Conservation (phyloP, 2,888 invertebrate species). For the Neoitamus cyanurus region DNA sequence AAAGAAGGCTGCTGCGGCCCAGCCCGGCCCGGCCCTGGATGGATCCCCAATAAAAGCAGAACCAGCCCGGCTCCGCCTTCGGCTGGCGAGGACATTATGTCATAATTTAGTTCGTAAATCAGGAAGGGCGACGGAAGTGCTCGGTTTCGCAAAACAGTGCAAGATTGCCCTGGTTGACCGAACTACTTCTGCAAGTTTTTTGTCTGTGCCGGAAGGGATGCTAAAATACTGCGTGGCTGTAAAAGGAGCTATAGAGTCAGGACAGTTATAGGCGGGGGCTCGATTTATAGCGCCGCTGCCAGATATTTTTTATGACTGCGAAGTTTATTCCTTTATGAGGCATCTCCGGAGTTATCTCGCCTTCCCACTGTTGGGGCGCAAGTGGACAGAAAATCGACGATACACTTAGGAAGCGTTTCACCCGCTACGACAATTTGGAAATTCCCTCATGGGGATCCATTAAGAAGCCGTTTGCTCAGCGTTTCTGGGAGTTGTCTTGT, state of each 20-base stretch:
- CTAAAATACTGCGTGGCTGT: not conserved
- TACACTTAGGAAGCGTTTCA: not conserved
- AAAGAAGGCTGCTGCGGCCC: not conserved
- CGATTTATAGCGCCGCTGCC: not conserved
- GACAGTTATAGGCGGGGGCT: not conserved
- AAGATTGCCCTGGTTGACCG: not conserved
- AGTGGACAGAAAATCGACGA: not conserved
- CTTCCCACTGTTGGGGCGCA: not conserved
- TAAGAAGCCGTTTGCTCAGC: not conserved
- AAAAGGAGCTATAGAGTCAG: conserved; percentile 1
- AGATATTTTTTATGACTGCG: not conserved
- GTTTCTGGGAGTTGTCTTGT: not conserved
- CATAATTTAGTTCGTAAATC: conserved; percentile 30
- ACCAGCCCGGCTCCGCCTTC: not conserved
- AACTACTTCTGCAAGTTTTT: not conserved
- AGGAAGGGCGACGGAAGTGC: not conserved
- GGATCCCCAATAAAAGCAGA: conserved; percentile 3
- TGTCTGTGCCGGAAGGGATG: not conserved
- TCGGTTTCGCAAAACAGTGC: conserved; percentile 15
- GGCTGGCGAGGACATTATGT: conserved; percentile 2
- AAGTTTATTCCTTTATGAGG: conserved; percentile 2
- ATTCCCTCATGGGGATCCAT: not conserved
- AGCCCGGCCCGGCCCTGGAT: not conserved
- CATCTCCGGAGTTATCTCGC: not conserved
- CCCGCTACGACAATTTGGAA: not conserved